Percentiles rank a stretch among this genome's conserved stretches.
These are phyloP conservation scores for Ficedula albicollis DNA, from an alignment of 2,797 vertebrate species.

Conservation along the genomic window DNA sequence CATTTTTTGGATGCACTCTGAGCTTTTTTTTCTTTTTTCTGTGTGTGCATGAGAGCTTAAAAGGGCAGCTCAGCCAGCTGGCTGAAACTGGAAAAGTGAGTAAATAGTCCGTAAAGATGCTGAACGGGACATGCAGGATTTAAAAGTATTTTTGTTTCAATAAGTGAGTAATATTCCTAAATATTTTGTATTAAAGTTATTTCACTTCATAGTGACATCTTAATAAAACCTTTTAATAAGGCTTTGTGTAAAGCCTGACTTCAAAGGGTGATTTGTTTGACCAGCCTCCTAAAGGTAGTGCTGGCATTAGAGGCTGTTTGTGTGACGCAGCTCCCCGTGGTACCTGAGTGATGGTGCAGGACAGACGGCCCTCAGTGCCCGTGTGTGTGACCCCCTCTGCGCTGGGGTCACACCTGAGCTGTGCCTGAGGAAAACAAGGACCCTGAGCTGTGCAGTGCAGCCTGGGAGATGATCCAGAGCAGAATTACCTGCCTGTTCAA, in stretches of 20 bases:
- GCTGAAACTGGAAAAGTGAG: neutral
- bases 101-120: neutral
- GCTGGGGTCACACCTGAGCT: neutral
- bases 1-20: neutral
- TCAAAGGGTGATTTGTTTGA: conserved; percentile 28
- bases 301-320: neutral
- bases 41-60: neutral
- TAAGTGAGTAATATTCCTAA: conserved; percentile 4
- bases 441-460: neutral
- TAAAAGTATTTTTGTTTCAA: neutral
- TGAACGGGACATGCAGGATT: neutral
- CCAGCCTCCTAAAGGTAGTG: neutral
- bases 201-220: neutral
- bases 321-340: neutral
- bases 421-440: neutral
- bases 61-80: conserved; percentile 24
- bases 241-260: neutral
- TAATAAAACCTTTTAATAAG: conserved; percentile 30
- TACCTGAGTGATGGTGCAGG: neutral
- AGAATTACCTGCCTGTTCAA: neutral
- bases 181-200: neutral
- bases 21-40: neutral
- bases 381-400: neutral
- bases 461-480: neutral
- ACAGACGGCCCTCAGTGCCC: fast-evolving